Evolutionary conservation across 2,797 vertebrate genomes (phyloP).

Genomic region (Pachyuromys duprasi): DNA sequence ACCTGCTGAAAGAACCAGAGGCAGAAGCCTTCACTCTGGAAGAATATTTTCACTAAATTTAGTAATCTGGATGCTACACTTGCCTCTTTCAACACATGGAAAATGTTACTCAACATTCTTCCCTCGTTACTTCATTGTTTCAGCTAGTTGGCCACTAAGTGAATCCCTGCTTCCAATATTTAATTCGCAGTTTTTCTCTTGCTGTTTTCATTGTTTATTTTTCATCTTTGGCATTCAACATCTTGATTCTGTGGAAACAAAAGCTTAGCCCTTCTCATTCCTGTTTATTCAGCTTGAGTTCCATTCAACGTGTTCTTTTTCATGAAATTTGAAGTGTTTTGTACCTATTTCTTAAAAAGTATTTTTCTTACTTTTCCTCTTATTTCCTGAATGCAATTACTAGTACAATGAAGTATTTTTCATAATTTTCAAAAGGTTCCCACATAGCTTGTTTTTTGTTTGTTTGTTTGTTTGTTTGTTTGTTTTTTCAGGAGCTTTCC

Average conservation of each 20-base stretch:
- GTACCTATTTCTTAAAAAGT: background rate
- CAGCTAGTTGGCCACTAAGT: background rate
- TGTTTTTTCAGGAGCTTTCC: no score
- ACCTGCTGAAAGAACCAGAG: background rate
- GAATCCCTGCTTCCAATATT: background rate
- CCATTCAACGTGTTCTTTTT: background rate
- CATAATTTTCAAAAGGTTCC: background rate
- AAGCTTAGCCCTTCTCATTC: background rate
- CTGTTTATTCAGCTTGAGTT: background rate
- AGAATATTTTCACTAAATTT: background rate
- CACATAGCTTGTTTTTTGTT: background rate
- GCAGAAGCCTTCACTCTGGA: background rate
- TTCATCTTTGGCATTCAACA: background rate
- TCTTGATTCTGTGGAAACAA: background rate
- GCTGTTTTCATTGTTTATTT: background rate
- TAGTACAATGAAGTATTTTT: background rate
- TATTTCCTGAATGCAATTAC: background rate
- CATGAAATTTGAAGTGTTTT: background rate
- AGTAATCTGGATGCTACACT: background rate
- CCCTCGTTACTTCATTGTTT: background rate
- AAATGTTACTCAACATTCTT: background rate
- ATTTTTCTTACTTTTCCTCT: no score
- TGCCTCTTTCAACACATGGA: background rate
- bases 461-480: no score
- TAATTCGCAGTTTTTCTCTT: background rate